These are phyloP conservation scores for Drosophila neocordata DNA, from an alignment of 1,140 invertebrate genomes.

Conservation along the genomic window DNA sequence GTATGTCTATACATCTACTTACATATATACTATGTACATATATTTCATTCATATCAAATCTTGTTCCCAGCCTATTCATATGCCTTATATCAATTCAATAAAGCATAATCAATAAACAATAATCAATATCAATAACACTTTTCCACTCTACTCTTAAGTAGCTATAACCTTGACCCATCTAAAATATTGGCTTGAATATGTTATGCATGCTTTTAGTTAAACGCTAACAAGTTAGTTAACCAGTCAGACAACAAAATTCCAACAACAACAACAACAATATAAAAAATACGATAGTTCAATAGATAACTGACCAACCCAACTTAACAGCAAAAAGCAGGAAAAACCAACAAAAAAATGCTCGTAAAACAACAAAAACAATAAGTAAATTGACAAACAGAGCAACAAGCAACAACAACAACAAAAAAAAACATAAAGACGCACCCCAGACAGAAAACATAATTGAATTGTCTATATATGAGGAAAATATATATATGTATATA, in stretches of 20 bases:
- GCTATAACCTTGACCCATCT: constrained; percentile 47
- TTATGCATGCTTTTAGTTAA: constrained; percentile 24
- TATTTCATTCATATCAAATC: neutral
- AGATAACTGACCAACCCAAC: constrained; percentile 27
- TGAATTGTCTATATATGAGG: neutral
- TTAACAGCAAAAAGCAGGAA: neutral
- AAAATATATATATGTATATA: neutral
- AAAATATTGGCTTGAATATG: constrained; percentile 22
- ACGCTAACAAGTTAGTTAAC: constrained; percentile 50
- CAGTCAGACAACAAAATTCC: constrained; percentile 5
- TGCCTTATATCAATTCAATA: neutral
- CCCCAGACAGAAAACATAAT: constrained; percentile 12
- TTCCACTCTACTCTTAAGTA: neutral
- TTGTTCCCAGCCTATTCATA: neutral
- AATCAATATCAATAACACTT: constrained; percentile 8
- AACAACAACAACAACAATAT: constrained; percentile 12
- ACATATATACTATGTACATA: too few species aligned
- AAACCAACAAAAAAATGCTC: constrained; percentile 1
- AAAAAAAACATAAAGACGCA: neutral
- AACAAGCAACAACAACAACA: neutral
- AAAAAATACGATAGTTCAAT: constrained; percentile 19
- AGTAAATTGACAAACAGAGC: constrained; percentile 15
- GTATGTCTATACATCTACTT: too few species aligned
- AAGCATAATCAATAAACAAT: constrained; percentile 5
- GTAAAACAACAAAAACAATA: constrained; percentile 2